These are phyloP conservation scores for Scolopax mira DNA, from an alignment of 2,113 vertebrate species.

Conservation along the genomic window DNA sequence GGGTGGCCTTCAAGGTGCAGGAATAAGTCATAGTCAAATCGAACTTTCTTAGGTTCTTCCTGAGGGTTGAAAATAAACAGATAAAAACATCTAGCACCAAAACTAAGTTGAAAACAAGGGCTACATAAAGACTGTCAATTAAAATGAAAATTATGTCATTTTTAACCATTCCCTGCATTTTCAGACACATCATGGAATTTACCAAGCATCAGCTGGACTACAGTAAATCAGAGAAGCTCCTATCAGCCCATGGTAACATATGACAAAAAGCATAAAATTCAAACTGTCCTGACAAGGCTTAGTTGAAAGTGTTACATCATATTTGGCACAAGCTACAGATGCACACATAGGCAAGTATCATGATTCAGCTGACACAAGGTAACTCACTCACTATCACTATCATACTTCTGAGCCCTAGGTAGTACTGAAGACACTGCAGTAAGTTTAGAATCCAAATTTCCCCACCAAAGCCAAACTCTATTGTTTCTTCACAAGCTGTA, in stretches of 20 bases:
- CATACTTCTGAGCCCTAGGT: neutral
- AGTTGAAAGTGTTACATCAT: neutral
- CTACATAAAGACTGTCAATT: neutral
- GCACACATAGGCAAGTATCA: fast-evolving
- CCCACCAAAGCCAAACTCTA: neutral
- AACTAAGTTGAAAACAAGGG: neutral
- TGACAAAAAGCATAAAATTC: neutral
- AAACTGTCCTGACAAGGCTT: neutral
- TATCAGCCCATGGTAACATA: neutral
- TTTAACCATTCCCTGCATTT: neutral
- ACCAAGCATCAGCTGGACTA: neutral
- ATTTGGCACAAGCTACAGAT: neutral
- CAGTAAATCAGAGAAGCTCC: neutral
- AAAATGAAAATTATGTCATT: neutral
- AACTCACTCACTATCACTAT: neutral
- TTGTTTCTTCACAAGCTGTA: neutral
- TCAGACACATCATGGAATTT: neutral
- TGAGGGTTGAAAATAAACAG: constrained; percentile 68
- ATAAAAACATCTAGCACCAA: constrained; percentile 31
- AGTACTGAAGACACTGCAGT: neutral
- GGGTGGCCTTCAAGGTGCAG: constrained; percentile 91
- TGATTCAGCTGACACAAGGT: neutral
- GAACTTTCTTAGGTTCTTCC: constrained; percentile 93
- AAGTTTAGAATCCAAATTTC: neutral
- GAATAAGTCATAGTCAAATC: constrained; percentile 93